Base-by-base conservation (phyloP, 2,888 invertebrate species). In the Pseudanteris insignis region DNA sequence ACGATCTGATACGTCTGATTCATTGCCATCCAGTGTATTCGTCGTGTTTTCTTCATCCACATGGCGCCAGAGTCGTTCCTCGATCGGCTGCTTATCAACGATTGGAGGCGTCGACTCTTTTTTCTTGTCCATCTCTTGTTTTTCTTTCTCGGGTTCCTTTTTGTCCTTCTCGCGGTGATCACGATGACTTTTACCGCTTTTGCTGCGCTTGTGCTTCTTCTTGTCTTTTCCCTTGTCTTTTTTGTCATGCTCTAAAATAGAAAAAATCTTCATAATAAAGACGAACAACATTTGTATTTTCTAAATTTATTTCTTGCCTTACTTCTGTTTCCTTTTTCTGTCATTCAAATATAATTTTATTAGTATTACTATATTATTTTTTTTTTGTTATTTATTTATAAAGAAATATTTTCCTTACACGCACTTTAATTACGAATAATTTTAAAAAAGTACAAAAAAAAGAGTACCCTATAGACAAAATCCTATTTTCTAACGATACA, bases 1-100 rank as follows among this genome's bases (percentile, higher is more conserved):
- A 71, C 90, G 87, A 72, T 92, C 91, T 0, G 80, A 80, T 0
- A 80, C 59, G 30, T 80, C 80, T 0, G 79, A 77, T 21, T 79
- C 79, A 21, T 79, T 80, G 0, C 77, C 78, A 15, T 79, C 79
- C 1, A 65, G 24, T n/a, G 75, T 76, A 41, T 76, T 76, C 0
- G 75, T 78, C 1, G 74, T 77, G 0, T 73, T 74, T 21, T 79
- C 79, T 15, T 80, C 79, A 26, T 79, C 78, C 14, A 84, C 82
- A 63, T 84, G 83, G 24, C 83, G 83, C 84, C 84, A 84, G 1
- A 84, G 67, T 2, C 82, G 71, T 62, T 84, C 84, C 61, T 84
- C 84, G 21, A 84, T 78, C 0, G 84, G 81, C 34, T 76, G 78
- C 8, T 63, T 63, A 1, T 74, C 72, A 0, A 38, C 10, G 7